These are phyloP conservation scores for Drosophila pachea DNA, from an alignment of 1,140 invertebrate species.

Conservation along the genomic window DNA sequence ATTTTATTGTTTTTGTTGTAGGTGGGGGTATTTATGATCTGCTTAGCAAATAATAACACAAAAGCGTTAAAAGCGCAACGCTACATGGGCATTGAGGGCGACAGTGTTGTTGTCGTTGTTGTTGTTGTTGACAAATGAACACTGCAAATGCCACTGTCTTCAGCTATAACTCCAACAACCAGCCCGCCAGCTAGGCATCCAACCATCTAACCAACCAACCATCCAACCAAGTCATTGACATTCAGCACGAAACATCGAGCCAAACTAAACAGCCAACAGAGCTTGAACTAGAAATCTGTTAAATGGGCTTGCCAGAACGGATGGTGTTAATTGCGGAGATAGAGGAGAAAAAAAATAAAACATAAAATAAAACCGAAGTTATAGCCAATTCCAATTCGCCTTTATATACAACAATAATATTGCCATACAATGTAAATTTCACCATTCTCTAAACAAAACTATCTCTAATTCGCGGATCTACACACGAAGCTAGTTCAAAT, in stretches of 20 bases:
- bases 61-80: slow-evolving; percentile 67
- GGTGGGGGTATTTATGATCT: slow-evolving; percentile 54
- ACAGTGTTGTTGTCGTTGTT: slow-evolving; percentile 39
- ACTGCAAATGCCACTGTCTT: slow-evolving; percentile 57
- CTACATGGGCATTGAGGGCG: slow-evolving; percentile 69
- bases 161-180: slow-evolving; percentile 33
- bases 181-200: slow-evolving; percentile 8
- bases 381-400: slow-evolving; percentile 22
- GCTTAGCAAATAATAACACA: slow-evolving; percentile 63
- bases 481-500: slow-evolving; percentile 52
- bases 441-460: slow-evolving; percentile 35
- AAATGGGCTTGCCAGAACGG: slow-evolving; percentile 46
- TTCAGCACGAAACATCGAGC: slow-evolving; percentile 37
- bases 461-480: slow-evolving; percentile 50
- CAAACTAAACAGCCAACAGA: slow-evolving; percentile 22
- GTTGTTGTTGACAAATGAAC: slow-evolving; percentile 62
- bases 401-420: slow-evolving; percentile 33
- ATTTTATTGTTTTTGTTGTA: slow-evolving; percentile 16
- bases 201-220: slow-evolving; percentile 22
- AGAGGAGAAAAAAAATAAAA: slow-evolving; percentile 10
- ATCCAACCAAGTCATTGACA: slow-evolving; percentile 64
- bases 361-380: neutral
- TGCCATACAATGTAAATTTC: slow-evolving; percentile 41
- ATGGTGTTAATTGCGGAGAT: slow-evolving; percentile 58
- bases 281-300: slow-evolving; percentile 65